These are phyloP conservation scores for Pagrus major DNA, from an alignment of 2,113 vertebrate genomes.

Conservation along the genomic window DNA sequence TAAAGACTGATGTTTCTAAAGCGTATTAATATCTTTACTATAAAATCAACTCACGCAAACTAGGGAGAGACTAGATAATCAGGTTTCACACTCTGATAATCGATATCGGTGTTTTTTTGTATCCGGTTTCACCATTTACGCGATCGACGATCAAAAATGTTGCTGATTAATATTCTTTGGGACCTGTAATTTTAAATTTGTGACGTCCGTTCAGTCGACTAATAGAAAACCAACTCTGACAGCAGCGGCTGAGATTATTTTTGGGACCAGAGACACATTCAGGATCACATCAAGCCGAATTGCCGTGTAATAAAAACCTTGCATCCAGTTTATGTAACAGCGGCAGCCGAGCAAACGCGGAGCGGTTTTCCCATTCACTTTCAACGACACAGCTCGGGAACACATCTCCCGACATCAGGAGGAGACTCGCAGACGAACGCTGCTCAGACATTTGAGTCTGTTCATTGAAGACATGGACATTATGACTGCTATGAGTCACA, in stretches of 20 bases:
- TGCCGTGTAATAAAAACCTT: conserved; percentile 42
- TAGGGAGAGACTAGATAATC: too few relatives aligned
- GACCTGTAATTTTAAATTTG: too few relatives aligned
- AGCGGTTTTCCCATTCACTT: not conserved
- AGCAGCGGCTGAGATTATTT: not conserved
- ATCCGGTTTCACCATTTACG: too few relatives aligned
- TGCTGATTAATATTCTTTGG: too few relatives aligned
- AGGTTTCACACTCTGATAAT: too few relatives aligned
- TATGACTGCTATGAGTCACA: conserved; percentile 51
- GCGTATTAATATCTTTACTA: not conserved
- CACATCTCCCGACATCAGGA: not conserved
- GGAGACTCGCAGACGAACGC: not conserved
- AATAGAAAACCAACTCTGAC: not conserved
- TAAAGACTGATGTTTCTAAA: not conserved
- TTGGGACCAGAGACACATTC: not conserved
- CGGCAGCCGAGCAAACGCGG: not conserved
- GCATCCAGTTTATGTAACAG: conserved; percentile 55
- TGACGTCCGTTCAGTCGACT: too few relatives aligned
- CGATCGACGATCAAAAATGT: too few relatives aligned
- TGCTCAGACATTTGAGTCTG: not conserved
- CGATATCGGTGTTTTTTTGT: too few relatives aligned
- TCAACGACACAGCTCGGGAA: not conserved
- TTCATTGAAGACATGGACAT: not conserved
- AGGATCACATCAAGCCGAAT: not conserved
- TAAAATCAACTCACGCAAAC: too few relatives aligned